Percentiles rank a stretch among this genome's conserved stretches.
Evolutionary conservation across 2,888 invertebrate genomes (phyloP).

Genomic region (Aspidiotus destructor): DNA sequence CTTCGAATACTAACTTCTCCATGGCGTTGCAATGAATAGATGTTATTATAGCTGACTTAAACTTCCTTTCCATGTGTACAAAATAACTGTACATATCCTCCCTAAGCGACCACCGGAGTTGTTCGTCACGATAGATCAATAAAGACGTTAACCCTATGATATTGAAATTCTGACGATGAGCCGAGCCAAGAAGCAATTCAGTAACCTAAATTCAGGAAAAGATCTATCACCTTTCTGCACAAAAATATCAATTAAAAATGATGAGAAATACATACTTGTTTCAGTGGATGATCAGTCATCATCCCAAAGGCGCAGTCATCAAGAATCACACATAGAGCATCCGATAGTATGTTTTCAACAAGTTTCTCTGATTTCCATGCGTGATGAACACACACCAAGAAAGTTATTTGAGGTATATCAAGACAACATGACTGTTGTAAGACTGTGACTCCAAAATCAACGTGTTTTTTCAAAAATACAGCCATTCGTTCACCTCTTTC

Average conservation of each 20-base stretch:
- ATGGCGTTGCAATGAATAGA: slow-evolving; percentile 10
- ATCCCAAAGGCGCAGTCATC: slow-evolving; percentile 7
- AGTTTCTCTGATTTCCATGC: no score
- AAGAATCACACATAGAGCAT: background rate
- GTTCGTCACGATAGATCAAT: slow-evolving; percentile 3
- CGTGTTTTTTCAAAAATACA: background rate
- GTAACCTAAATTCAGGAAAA: background rate
- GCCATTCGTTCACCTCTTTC: background rate
- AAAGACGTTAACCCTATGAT: slow-evolving; percentile 14
- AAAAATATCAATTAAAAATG: background rate
- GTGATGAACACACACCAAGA: no score
- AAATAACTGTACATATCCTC: slow-evolving; percentile 11
- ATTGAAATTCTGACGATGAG: background rate
- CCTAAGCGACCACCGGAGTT: background rate
- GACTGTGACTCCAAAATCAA: background rate
- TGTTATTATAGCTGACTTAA: slow-evolving; percentile 11
- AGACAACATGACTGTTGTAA: no score
- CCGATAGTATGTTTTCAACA: background rate
- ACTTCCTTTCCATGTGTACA: slow-evolving; percentile 13
- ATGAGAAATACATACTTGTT: slow-evolving; percentile 15
- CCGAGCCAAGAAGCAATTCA: background rate
- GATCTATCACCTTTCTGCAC: slow-evolving; percentile 2
- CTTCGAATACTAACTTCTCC: slow-evolving; percentile 11
- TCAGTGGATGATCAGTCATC: slow-evolving; percentile 9
- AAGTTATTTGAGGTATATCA: no score